Evolutionary conservation across 2,113 vertebrate species (phyloP), one percentile per base, ranked within the genome.

Genomic region (Brachypteracias leptosomus): DNA sequence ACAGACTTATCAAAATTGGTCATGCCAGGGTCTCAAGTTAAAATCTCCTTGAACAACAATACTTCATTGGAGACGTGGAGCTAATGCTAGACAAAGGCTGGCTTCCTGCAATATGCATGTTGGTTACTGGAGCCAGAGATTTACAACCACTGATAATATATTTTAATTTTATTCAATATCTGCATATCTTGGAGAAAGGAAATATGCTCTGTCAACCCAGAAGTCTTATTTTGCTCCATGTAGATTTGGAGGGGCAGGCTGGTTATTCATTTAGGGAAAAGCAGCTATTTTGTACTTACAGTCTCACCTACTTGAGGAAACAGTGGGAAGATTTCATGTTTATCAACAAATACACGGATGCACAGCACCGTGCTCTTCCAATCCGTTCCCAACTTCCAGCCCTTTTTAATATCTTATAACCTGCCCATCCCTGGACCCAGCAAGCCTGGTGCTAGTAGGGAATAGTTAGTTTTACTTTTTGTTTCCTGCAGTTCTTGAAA

Each of bases 401-500:
- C 51, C 44, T 74, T 81, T 75, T 10, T 9, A 54, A 9, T 74
- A 52, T 71, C 63, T 70, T 91, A 52, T 90, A 88, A 73, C 76
- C 47, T 85, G 59, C 52, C 76, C 83, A 75, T 91, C 82, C 82
- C 65, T 85, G 73, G 87, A 90, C 74, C 73, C 63, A 82, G 92
- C 65, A 90, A 89, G 80, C 82, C 70, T 81, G 91, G 90, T 95
- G 95, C 94, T 97, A 96, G 59, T 93, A 90, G 73, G 49, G 86
- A 92, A 62, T 90, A 91, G 54, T 74, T 89, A 82, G 59, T 78
- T 94, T 89, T 94, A 85, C 70, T 95, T 96, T n/a, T 93, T 93
- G 95, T 97, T 97, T 97, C 97, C 97, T 98, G 96, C 94, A 97
- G 4, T 95, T 97, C 94, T 97, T 97, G 93, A 96, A 97, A 97